Evolutionary conservation across 2,797 vertebrate species (phyloP), one percentile per base, ranked within the genome.

Genomic region (Gephyroberyx darwinii): DNA sequence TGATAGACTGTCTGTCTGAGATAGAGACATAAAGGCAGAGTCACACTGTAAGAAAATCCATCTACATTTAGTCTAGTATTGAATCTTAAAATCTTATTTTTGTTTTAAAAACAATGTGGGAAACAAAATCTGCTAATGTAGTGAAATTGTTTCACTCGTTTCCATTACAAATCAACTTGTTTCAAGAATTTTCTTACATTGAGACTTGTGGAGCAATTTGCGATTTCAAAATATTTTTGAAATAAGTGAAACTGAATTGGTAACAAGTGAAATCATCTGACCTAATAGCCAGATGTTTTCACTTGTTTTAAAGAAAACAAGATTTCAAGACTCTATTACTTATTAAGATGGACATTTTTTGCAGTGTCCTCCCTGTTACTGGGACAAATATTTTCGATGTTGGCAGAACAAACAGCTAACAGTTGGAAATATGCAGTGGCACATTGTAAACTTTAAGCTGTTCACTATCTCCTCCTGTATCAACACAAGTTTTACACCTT

Each of bases 401-500:
- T 54, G 65, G 47, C 61, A 62, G 71, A 73, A 59, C 17, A 71
- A 67, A 62, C 50, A 19, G 45, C 52, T 63, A 70, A 75, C 58
- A 71, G 52, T 3, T 53, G 60, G 59, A 79, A 73, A 77, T 75
- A 12, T 35, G 75, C 59, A 52, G 64, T 68, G 81, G 81, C 71
- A 70, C n/a, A 39, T 30, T 55, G 71, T 62, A 63, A 51, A 76
- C 33, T 55, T 75, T 19, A 77, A 76, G 69, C 76, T 41, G 77
- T 65, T 81, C 19, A 13, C 72, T 55, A 19, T 79, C 69, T 64
- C 39, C 30, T 63, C 65, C 31, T 6, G 22, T 3, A 74, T 67
- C 78, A 51, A 77, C 78, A 75, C 66, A 60, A 2, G 64, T 75
- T 82, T 86, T 81, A 83, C 78, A 90, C 86, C 84, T 81, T 62